Base-by-base conservation (phyloP, 2,797 vertebrate species). In the Anableps anableps region DNA sequence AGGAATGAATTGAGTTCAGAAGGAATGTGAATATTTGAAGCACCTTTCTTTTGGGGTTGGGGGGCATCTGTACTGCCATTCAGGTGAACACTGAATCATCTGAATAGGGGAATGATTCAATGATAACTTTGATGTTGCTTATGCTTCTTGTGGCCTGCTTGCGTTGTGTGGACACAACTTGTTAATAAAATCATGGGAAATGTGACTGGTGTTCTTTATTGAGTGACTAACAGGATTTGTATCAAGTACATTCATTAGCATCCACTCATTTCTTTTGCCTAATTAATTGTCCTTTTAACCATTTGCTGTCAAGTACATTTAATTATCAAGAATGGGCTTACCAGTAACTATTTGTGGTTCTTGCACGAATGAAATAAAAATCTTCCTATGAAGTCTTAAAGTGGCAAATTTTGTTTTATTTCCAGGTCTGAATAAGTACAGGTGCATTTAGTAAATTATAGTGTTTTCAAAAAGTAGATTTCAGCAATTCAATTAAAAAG, bases 141-240 rank as follows among this genome's bases (percentile, higher is more conserved):
- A 88, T 90, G 78, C 84, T 85, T 68, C 17, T 76, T 73, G 41
- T 81, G 60, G 82, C 74, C 80, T 86, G 82, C 78, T 84, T 89
- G 83, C 89, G 53, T 72, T 58, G 78, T 80, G 79, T 80, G 34
- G 53, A 81, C 41, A 81, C 75, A 45, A 76, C 77, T 85, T 86
- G 75, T 16, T 86, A 94, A 91, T 91, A 93, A 93, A 89, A 81
- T 84, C 0, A 72, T 75, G 19, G 29, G 66, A 47, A 83, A 83
- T 75, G 74, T 23, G 45, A 47, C 82, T 80, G 80, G 26, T 74
- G 13, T 76, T 43, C n/a, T 36, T 76, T 53, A 53, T 53, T 74
- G 48, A 74, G 66, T 70, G 66, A 43, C 14, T 29, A 45, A 45
- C 38, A 29, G 26, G 41, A 45, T 71, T 71, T 45, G 10, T 70